These are phyloP conservation scores for Orthonevra nobilis DNA, from an alignment of 2,888 invertebrate genomes.

Conservation along the genomic window DNA sequence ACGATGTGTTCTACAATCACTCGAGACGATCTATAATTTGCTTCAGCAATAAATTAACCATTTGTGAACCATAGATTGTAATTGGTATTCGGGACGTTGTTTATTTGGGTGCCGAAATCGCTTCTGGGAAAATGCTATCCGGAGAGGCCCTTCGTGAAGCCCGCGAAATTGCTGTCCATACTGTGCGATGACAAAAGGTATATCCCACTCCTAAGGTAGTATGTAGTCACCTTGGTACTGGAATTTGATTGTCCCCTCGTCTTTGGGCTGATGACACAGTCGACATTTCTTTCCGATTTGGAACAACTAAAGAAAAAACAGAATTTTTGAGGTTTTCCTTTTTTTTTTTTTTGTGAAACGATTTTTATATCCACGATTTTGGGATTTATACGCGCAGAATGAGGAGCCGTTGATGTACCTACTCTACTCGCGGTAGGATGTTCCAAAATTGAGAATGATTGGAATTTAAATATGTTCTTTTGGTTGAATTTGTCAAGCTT, in stretches of 20 bases:
- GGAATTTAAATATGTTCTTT: conserved; percentile 57
- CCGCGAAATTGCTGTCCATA: conserved; percentile 48
- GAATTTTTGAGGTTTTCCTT: too few species aligned
- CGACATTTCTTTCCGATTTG: conserved; percentile 43
- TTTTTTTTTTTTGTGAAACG: conserved; percentile 16
- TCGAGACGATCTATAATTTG: conserved; percentile 68
- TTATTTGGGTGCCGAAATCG: conserved; percentile 63
- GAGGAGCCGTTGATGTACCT: conserved; percentile 23
- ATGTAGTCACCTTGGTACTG: conserved; percentile 51
- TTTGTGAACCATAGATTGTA: conserved; percentile 60
- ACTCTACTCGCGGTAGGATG: too few species aligned
- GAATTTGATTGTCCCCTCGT: conserved; percentile 35
- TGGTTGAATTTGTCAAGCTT: conserved; percentile 54
- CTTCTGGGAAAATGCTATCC: conserved; percentile 60
- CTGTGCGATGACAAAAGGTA: conserved; percentile 10
- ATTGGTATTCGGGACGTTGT: conserved; percentile 67
- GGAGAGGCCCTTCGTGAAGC: conserved; percentile 52
- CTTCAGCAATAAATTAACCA: conserved; percentile 67
- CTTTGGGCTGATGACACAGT: conserved; percentile 22
- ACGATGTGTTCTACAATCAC: conserved; percentile 58
- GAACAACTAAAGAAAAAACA: too few species aligned
- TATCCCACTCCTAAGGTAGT: conserved; percentile 26
- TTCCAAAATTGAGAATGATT: conserved; percentile 41
- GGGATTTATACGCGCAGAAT: conserved; percentile 63
- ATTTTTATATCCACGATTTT: conserved; percentile 59